A percentile compares a stretch with the other conserved stretches of the same genome.
Conservation (phyloP, 2,113 vertebrate genomes). For the Petrocephalus microphthalmus region DNA sequence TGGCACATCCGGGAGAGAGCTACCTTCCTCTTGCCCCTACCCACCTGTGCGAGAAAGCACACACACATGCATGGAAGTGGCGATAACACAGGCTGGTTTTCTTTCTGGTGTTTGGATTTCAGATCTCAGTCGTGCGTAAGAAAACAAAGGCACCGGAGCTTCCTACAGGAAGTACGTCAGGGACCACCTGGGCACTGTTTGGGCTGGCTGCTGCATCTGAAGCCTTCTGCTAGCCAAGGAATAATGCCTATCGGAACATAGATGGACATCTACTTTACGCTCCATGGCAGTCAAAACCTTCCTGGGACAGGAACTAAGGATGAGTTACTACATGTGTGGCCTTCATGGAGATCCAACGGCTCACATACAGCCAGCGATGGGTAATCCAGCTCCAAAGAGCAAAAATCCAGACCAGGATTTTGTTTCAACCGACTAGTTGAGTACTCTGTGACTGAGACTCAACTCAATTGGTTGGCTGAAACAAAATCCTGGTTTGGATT, state of each 20-base stretch:
- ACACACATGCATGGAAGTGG: neutral
- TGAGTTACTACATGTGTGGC: neutral
- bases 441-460: no score
- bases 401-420: no score
- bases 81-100: neutral
- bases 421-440: no score
- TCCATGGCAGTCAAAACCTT: neutral
- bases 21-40: neutral
- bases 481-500: no score
- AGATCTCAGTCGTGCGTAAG: conserved; percentile 34
- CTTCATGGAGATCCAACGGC: neutral
- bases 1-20: neutral
- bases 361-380: neutral
- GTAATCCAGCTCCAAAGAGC: no score
- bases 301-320: neutral
- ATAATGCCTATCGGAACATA: neutral
- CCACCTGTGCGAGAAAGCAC: neutral
- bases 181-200: neutral
- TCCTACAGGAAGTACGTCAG: conserved; percentile 14
- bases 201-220: neutral
- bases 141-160: conserved; percentile 25
- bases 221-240: neutral
- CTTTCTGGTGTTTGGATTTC: conserved; percentile 28
- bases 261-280: neutral
- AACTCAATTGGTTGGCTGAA: no score